Evolutionary conservation across 2,888 invertebrate species (phyloP).

Genomic region (Cheilosia variabilis): DNA sequence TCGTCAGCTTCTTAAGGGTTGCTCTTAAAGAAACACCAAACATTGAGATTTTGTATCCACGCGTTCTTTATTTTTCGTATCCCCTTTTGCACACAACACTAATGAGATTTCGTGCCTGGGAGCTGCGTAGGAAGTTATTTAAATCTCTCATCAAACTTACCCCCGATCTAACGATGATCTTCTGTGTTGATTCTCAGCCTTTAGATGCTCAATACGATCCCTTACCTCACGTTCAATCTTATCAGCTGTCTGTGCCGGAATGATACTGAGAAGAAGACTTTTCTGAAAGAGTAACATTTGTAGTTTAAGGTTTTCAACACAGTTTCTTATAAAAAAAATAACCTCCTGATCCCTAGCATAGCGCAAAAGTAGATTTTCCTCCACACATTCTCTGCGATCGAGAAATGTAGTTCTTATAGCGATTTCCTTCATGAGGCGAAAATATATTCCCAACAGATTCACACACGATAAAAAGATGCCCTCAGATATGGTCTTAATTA

Average conservation of each 20-base stretch:
- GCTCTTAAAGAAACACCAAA: too few relatives aligned
- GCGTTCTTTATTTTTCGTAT: too few relatives aligned
- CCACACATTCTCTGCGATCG: constrained; percentile 93
- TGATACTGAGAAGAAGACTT: constrained; percentile 92
- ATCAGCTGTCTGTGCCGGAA: constrained; percentile 92
- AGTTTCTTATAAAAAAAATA: background rate
- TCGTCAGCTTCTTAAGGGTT: too few relatives aligned
- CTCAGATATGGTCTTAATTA: constrained; percentile 86
- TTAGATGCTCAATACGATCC: constrained; percentile 85
- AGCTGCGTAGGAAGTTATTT: too few relatives aligned
- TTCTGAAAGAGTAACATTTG: constrained; percentile 85
- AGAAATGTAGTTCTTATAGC: constrained; percentile 93
- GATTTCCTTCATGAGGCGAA: constrained; percentile 94
- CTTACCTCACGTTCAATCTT: constrained; percentile 86
- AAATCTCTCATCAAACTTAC: constrained; percentile 19
- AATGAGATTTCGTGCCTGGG: too few relatives aligned
- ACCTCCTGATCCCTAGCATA: constrained; percentile 95
- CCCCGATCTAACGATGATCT: constrained; percentile 57
- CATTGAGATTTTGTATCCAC: too few relatives aligned
- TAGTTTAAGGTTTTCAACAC: background rate
- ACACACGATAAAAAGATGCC: constrained; percentile 85
- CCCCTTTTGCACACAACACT: too few relatives aligned
- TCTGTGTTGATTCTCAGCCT: constrained; percentile 79
- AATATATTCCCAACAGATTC: constrained; percentile 93
- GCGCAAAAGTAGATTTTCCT: constrained; percentile 91